Percentiles rank a stretch among this genome's conserved stretches.
Evolutionary conservation across 2,797 vertebrate species (phyloP).

Genomic region (Triplophysa yarkandensis): DNA sequence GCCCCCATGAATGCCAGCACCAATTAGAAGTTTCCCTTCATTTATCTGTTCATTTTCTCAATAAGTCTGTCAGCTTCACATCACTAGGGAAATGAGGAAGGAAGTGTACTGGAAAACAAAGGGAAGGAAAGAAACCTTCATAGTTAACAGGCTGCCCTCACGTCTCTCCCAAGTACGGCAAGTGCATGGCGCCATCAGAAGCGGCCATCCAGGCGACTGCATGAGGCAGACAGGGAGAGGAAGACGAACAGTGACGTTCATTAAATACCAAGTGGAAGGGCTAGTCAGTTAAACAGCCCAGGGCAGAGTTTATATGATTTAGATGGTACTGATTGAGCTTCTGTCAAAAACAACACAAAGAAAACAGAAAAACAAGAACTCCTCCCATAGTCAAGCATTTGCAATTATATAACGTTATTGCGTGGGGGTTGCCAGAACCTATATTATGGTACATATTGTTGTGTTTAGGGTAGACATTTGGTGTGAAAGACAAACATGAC

Average conservation of each 20-base stretch:
- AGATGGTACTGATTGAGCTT: conserved; percentile 75
- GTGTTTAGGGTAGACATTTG: background rate
- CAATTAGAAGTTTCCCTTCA: conserved; percentile 71
- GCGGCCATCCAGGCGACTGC: conserved; percentile 75
- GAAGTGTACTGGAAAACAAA: conserved; percentile 83
- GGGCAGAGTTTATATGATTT: conserved; percentile 74
- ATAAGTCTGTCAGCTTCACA: conserved; percentile 83
- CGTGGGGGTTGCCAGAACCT: background rate
- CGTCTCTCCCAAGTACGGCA: conserved; percentile 79
- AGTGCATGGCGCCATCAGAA: conserved; percentile 79
- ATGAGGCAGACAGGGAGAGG: conserved; percentile 74
- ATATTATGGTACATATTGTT: background rate
- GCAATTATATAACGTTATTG: conserved; percentile 54
- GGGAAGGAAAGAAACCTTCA: conserved; percentile 83
- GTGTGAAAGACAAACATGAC: background rate
- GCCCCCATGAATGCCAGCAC: conserved; percentile 67
- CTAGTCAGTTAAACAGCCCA: conserved; percentile 60
- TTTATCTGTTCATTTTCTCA: conserved; percentile 84
- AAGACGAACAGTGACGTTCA: conserved; percentile 71
- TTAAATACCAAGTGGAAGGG: conserved; percentile 70
- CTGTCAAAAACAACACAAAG: conserved; percentile 57
- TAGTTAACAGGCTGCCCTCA: conserved; percentile 77
- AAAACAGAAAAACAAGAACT: conserved; percentile 61
- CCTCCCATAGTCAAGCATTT: conserved; percentile 65
- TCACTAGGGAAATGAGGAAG: conserved; percentile 87